A percentile compares a stretch with the other conserved stretches of the same genome.
Evolutionary conservation across 2,797 vertebrate genomes (phyloP).

Genomic region (Microctenopoma steveboyesi): DNA sequence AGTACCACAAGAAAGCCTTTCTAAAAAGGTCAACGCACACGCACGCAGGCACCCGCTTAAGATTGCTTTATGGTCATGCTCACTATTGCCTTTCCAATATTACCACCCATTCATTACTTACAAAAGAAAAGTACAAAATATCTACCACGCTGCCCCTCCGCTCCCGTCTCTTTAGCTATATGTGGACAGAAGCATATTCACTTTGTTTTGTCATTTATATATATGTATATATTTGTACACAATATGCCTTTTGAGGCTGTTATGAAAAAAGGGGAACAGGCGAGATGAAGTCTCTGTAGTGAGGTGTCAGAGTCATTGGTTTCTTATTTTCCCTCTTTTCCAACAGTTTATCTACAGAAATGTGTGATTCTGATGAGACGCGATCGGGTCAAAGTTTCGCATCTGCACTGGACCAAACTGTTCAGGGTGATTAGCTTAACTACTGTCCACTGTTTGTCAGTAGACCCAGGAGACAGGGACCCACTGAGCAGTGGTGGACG

Average conservation of each 20-base stretch:
- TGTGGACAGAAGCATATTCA: constrained; percentile 94
- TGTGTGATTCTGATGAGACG: constrained; percentile 50
- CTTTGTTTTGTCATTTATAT: constrained; percentile 87
- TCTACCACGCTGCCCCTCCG: constrained; percentile 88
- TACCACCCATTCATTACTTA: constrained; percentile 64
- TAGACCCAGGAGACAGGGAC: constrained; percentile 99
- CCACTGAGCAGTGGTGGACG: constrained; percentile 97
- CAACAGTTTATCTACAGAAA: constrained; percentile 78
- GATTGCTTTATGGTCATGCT: constrained; percentile 74
- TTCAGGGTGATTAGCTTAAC: constrained; percentile 52
- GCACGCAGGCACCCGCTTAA: constrained; percentile 61
- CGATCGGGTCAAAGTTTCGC: constrained; percentile 35
- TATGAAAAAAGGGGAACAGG: constrained; percentile 82
- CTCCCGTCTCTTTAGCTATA: constrained; percentile 76
- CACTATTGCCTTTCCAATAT: constrained; percentile 71
- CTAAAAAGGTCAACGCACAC: constrained; percentile 59
- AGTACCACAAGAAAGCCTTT: constrained; percentile 68
- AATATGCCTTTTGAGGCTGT: constrained; percentile 91
- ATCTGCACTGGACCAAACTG: constrained; percentile 26
- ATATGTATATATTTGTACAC: constrained; percentile 81
- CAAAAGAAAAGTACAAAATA: constrained; percentile 88
- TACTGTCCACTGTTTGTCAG: constrained; percentile 79
- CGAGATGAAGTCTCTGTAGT: constrained; percentile 68
- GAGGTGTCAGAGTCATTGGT: constrained; percentile 78
- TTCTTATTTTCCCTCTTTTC: constrained; percentile 63